Conservation (phyloP, 2,797 vertebrate species). For the Scyliorhinus canicula region DNA sequence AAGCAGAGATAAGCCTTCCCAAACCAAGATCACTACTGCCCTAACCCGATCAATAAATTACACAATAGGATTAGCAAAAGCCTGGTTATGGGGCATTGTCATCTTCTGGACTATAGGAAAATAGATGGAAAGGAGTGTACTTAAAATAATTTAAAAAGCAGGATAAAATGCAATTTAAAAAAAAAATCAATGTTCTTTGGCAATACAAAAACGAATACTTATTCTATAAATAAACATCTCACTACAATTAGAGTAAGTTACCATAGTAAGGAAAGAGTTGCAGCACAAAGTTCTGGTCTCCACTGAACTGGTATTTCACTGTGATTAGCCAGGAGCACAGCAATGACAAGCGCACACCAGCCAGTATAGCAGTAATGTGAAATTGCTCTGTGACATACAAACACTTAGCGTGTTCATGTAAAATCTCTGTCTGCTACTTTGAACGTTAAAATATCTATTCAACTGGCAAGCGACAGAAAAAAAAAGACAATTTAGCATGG, state of each 20-base stretch:
- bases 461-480: background rate
- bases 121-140: background rate
- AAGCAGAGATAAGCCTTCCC: background rate
- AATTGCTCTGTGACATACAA: background rate
- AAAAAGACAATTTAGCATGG: background rate
- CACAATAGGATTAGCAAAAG: background rate
- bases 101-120: background rate
- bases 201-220: background rate
- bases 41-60: background rate
- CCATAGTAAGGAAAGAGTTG: background rate
- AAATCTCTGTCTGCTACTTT: background rate
- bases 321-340: background rate
- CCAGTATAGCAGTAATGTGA: background rate
- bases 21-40: background rate
- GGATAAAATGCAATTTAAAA: background rate
- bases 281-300: background rate
- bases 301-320: background rate
- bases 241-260: background rate
- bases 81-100: background rate
- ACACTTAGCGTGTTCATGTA: background rate
- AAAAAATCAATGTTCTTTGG: no score
- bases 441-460: background rate
- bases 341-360: background rate
- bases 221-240: background rate
- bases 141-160: background rate